Evolutionary conservation across 2,888 invertebrate species (phyloP).

Genomic region (Trichogramma evanescens): DNA sequence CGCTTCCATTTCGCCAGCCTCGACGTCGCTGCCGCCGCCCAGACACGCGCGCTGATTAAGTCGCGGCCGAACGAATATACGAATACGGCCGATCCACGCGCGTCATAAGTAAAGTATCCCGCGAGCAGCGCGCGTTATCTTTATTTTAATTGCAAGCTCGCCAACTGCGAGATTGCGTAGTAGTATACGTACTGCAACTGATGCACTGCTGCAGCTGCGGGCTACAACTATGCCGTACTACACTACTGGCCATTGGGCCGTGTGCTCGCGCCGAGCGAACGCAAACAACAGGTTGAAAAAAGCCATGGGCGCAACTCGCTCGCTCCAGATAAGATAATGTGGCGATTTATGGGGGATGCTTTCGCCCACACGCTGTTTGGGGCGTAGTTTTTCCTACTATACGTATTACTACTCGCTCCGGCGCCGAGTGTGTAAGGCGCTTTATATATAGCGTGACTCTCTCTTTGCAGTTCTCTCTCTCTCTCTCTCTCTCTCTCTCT

Average conservation of each 20-base stretch:
- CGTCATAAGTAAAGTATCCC: constrained; percentile 17
- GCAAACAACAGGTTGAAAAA: constrained; percentile 20
- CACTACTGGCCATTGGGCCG: not conserved
- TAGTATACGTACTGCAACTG: too few species aligned
- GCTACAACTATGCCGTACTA: too few species aligned
- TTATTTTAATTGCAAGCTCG: constrained; percentile 18
- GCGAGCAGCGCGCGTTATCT: constrained; percentile 2
- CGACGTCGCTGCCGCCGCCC: too few species aligned
- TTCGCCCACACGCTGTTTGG: too few species aligned
- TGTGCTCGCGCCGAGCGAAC: not conserved
- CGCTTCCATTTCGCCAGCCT: not conserved
- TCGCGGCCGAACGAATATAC: not conserved
- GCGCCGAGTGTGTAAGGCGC: too few species aligned
- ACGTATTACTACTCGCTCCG: too few species aligned
- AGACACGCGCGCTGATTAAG: constrained; percentile 4
- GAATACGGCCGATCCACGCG: not conserved
- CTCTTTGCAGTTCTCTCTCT: not conserved
- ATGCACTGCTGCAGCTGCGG: too few species aligned
- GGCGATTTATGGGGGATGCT: constrained; percentile 9
- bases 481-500: not conserved
- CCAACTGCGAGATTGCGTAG: not conserved
- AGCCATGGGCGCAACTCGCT: not conserved
- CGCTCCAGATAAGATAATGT: constrained; percentile 17
- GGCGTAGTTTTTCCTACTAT: too few species aligned
- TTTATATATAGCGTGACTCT: too few species aligned